Evolutionary conservation across 2,113 vertebrate genomes (phyloP), one percentile per base, ranked within the genome.

Genomic region (Actenoides lindsayi): DNA sequence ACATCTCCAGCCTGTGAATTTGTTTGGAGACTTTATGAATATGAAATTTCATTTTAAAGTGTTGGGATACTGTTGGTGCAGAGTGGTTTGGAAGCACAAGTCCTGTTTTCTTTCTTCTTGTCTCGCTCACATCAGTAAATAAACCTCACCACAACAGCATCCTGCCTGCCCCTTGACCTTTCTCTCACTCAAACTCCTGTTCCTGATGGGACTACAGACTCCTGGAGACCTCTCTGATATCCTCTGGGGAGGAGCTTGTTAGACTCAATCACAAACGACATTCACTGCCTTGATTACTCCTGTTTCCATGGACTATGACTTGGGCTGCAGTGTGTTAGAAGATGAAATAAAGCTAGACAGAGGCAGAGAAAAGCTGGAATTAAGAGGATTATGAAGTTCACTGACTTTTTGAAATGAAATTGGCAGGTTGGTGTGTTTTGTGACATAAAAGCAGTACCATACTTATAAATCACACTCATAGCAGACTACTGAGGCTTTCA

Each of bases 381-480:
- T 83, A 87, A 90, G 68, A 74, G 18, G 76, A 83, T 92, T 94
- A 81, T 51, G 31, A 87, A 81, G 42, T 89, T 82, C 39, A 82
- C 30, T 56, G 46, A 31, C 23, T 92, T 89, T 84, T 35, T 94
- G 74, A 94, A 92, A 89, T 89, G 35, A 51, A 95, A 70, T 89
- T 81, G 80, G 33, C 68, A 89, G 10, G 17, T 35, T 75, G 9
- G 9, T 67, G 11, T 78, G 11, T 77, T 95, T 89, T 86, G 35
- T 90, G 42, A 35, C 54, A 74, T 54, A 78, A 63, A 18, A 2
- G 0, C n/a, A 57, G 48, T 28, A 33, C 11, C 2, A 4, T 33
- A 69, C 7, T 69, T 57, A n/a, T 1, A 81, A 92, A 80, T 59
- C 28, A 48, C 37, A n/a, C 11, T 74, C 48, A 73, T 13, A 57